Base-by-base conservation (phyloP, 1,140 invertebrate species). In the Vanessa atalanta region DNA sequence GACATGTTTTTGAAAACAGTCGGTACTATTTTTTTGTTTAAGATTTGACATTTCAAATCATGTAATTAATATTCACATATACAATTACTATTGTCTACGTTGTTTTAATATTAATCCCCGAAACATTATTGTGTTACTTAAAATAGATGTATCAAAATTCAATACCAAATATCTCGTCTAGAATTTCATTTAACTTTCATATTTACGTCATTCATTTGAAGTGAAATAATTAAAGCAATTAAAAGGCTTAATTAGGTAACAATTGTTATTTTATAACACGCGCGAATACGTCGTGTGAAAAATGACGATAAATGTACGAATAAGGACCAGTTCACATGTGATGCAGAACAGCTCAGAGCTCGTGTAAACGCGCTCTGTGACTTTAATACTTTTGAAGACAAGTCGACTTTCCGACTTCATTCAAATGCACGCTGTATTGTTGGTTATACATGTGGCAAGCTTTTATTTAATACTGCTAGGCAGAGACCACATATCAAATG, bases 181-280 rank as follows among this genome's bases (percentile, higher is more conserved):
- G n/a, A 20, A 13, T 57, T 57, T 57, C 55, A 43, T 43, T 43
- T 43, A 23, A 57, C 16, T 23, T 57, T 57, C 23, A 23, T 14
- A 13, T 13, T 26, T 57, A 57, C 55, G 55, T 57, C 16, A 57
- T 57, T 57, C 51, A 14, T 15, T n/a, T 51, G 55, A 13, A n/a
- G 15, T 57, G 55, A 14, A 57, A 8, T 57, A 57, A 57, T 57
- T 57, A 57, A 57, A 26, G 6, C 9, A 57, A 57, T 57, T 57
- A 57, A 15, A 53, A 53, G 50, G 15, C 15, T 50, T 15, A 50
- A 15, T 53, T 53, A 53, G 1, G 4, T 53, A 53, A 53, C 50
- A n/a, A 53, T 53, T 53, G 50, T 15, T 53, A 53, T 53, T n/a
- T 53, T 53, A 31, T 53, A n/a, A n/a, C n/a, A 53, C 50, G 50